Base-by-base conservation (phyloP, 2,797 vertebrate species). In the Halcyon chelicuti region DNA sequence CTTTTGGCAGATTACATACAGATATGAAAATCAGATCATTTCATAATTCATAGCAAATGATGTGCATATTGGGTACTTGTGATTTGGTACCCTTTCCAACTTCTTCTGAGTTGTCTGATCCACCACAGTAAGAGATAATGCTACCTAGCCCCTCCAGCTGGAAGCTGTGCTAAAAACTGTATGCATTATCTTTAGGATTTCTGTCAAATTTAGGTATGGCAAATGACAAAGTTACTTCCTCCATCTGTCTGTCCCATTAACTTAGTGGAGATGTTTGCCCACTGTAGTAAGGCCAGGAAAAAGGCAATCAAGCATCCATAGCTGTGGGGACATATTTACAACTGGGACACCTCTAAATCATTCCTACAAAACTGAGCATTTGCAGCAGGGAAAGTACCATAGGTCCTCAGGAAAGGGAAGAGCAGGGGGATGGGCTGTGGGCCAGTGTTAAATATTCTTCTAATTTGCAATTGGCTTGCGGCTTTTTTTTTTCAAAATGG, bases 41-140 rank as follows among this genome's bases (percentile, higher is more conserved):
- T 3, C 5, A 10, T 67, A 57, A 72, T 35, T 72, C 3, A 0
- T 10, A 70, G 26, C 12, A 77, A 72, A 90, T 49, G 1, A 44
- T 0, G 0, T 47, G 17, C 37, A 7, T 54, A 23, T 67, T 71
- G 37, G 9, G 8, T 71, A 1, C 8, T 26, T 88, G 16, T 46
- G n/a, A 22, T 26, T 61, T 61, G 13, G 8, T 63, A 31, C 3
- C 12, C 14, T 83, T 80, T 86, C 47, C 23, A 63, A 5, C 6
- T 65, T 63, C 25, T 31, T 85, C 35, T 58, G 65, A 42, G 10
- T 25, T 63, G 25, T 60, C 70, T 77, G 3, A 25, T 71, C 26
- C 25, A 35, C 10, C 21, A 31, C 7, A 52, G 3, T 15, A 47
- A 14, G 2, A 21, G 11, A 7, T 61, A 47, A 54, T 44, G 35